Conservation (phyloP, 2,888 invertebrate genomes). For the Pseudanteris insignis region DNA sequence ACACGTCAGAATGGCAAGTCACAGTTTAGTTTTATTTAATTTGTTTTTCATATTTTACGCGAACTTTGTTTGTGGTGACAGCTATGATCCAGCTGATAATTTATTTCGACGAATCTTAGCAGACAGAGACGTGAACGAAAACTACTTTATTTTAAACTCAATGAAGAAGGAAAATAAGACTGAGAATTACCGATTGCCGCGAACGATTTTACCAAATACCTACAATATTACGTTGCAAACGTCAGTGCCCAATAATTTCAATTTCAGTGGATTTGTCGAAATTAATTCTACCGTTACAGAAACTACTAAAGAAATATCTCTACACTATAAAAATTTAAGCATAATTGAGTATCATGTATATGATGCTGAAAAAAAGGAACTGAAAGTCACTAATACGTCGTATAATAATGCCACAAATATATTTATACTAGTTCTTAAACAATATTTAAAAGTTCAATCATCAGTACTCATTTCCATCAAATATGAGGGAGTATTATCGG, state of each 20-base stretch:
- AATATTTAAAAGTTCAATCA: not conserved
- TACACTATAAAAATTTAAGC: conserved; percentile 29
- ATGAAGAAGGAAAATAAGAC: not conserved
- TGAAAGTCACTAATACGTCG: not conserved
- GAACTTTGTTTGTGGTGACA: too few relatives aligned
- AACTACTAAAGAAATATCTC: conserved; percentile 19
- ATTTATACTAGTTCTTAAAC: conserved; percentile 7
- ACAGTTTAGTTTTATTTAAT: not conserved
- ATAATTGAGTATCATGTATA: conserved; percentile 9
- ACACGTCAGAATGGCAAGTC: not conserved
- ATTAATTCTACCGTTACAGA: conserved; percentile 26
- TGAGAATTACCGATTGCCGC: conserved; percentile 32
- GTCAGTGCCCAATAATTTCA: conserved; percentile 5
- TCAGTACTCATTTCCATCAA: conserved; percentile 63
- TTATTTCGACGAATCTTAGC: not conserved
- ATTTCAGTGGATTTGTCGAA: conserved; percentile 23
- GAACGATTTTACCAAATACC: conserved; percentile 14
- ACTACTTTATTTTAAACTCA: conserved; percentile 1
- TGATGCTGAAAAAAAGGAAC: not conserved
- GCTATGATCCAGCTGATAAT: not conserved
- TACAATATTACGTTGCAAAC: conserved; percentile 26
- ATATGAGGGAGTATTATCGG: conserved; percentile 70
- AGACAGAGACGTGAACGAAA: conserved; percentile 24
- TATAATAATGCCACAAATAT: conserved; percentile 25
- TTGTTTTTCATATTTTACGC: too few relatives aligned